A percentile compares a stretch with the other conserved stretches of the same genome.
These are phyloP conservation scores for Cryptocheilus praepositus DNA, from an alignment of 2,888 invertebrate genomes.

Conservation along the genomic window DNA sequence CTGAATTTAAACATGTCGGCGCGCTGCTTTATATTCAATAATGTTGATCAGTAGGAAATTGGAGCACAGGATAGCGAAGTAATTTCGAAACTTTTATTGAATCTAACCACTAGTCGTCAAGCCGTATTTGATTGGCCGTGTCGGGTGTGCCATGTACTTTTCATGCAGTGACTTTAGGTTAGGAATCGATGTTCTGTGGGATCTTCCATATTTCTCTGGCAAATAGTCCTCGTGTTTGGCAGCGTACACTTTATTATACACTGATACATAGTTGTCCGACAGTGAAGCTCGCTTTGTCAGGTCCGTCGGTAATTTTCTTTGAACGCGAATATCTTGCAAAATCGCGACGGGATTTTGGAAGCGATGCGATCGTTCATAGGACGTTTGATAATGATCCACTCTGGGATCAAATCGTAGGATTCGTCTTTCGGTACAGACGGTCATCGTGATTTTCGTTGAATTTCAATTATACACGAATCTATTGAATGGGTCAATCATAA, in stretches of 20 bases:
- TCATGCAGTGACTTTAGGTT: constrained; percentile 42
- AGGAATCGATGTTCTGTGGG: constrained; percentile 19
- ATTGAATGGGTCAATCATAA: constrained; percentile 1
- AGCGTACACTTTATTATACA: constrained; percentile 22
- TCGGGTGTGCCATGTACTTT: constrained; percentile 37
- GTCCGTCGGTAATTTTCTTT: constrained; percentile 27
- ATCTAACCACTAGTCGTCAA: constrained; percentile 36
- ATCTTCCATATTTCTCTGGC: constrained; percentile 31
- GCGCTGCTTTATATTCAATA: background rate
- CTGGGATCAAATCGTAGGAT: constrained; percentile 13
- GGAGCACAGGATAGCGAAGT: background rate
- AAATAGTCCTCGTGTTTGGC: constrained; percentile 20
- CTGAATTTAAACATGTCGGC: no score
- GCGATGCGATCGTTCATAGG: constrained; percentile 41
- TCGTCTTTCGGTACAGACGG: constrained; percentile 18
- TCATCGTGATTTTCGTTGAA: constrained; percentile 14
- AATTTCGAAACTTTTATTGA: no score
- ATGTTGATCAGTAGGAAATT: background rate
- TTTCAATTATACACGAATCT: background rate
- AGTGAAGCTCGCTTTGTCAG: constrained; percentile 19
- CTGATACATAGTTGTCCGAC: constrained; percentile 10
- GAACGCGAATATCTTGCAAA: constrained; percentile 24
- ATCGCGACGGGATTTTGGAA: constrained; percentile 39
- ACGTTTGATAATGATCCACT: constrained; percentile 28
- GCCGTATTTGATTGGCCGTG: constrained; percentile 27